phyloP scores from a whole-genome alignment of 2,797 vertebrate species.

The Anableps anableps region DNA sequence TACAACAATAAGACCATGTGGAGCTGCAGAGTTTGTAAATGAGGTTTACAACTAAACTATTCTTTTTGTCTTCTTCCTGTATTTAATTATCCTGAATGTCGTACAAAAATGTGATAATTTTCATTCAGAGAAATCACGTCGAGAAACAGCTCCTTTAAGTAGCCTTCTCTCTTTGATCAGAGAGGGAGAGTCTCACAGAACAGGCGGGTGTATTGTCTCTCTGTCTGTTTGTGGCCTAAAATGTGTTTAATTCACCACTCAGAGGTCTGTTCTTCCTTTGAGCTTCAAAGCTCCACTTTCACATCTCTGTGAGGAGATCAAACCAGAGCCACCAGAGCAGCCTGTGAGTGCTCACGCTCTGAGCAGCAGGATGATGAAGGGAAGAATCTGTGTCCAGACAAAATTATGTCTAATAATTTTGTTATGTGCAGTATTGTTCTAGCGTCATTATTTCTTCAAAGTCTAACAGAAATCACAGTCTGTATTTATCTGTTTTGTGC shows the following conservation, averaged over 20 bases:
- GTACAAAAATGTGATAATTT: background rate
- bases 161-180: background rate
- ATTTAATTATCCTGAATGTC: background rate
- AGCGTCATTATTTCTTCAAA: constrained; percentile 38
- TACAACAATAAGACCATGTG: no score
- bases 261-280: constrained; percentile 28
- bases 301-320: constrained; percentile 46
- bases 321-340: constrained; percentile 16
- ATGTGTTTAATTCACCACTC: constrained; percentile 24
- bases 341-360: constrained; percentile 12
- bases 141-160: background rate
- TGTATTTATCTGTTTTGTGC: background rate
- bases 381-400: constrained; percentile 17
- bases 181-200: background rate
- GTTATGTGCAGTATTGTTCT: constrained; percentile 16
- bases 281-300: constrained; percentile 58
- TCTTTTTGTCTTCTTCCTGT: background rate
- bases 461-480: background rate
- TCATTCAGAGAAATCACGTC: background rate
- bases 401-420: constrained; percentile 31
- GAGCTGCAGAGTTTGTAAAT: background rate
- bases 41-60: background rate
- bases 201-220: constrained; percentile 4
- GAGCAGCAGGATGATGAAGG: constrained; percentile 24
- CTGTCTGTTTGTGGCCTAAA: constrained; percentile 2